Conservation (phyloP, 2,888 invertebrate species). For the Drosophila gaucha region DNA sequence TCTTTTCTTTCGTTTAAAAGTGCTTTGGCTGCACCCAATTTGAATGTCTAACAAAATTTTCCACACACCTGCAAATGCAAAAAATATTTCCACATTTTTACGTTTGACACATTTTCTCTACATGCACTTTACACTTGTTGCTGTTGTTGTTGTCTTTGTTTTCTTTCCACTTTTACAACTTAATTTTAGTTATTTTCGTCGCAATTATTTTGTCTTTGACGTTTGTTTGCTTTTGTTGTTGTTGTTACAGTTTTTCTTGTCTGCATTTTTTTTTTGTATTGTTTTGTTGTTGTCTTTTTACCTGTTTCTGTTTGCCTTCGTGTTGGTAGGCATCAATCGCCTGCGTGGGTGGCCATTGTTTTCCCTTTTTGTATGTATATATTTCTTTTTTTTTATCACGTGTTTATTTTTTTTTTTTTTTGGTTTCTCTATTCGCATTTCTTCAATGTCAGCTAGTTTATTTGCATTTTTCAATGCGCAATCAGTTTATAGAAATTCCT, state of each 20-base stretch:
- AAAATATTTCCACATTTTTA: conserved; percentile 54
- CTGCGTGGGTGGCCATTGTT: conserved; percentile 63
- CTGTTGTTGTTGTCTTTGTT: neutral
- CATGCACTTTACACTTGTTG: conserved; percentile 46
- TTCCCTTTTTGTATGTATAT: conserved; percentile 29
- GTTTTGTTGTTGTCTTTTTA: conserved; percentile 29
- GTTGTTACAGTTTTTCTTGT: conserved; percentile 46
- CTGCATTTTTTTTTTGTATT: conserved; percentile 45
- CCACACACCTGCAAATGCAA: conserved; percentile 36
- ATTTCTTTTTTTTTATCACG: conserved; percentile 57
- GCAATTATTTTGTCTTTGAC: conserved; percentile 60
- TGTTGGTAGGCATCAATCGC: conserved; percentile 37
- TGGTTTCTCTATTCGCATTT: conserved; percentile 23
- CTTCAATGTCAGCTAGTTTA: conserved; percentile 65
- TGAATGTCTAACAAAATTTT: conserved; percentile 26
- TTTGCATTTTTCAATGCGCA: conserved; percentile 43
- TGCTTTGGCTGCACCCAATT: conserved; percentile 30
- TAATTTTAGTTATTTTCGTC: conserved; percentile 61
- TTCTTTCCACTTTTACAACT: conserved; percentile 53
- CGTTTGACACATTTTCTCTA: conserved; percentile 56
- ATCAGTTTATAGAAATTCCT: conserved; percentile 38
- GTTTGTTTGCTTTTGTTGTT: conserved; percentile 34
- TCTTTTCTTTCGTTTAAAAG: neutral
- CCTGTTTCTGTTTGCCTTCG: conserved; percentile 44
- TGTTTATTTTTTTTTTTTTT: conserved; percentile 51